A percentile compares a stretch with the other conserved stretches of the same genome.
Evolutionary conservation across 1,140 invertebrate species (phyloP).

Genomic region (Drosophila nigrodunni): DNA sequence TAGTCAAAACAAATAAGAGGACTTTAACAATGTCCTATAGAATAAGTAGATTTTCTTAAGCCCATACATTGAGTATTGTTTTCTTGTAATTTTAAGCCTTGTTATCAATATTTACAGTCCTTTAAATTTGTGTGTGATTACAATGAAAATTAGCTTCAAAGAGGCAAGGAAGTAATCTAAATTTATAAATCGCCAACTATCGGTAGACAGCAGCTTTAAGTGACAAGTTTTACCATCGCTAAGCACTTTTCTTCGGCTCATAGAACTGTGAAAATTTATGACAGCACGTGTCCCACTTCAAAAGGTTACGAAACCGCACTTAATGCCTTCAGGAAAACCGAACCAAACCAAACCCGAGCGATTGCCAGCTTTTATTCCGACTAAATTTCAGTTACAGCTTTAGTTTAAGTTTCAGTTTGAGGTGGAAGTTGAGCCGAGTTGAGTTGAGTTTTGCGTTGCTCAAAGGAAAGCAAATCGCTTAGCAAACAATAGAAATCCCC

Average conservation of each 20-base stretch:
- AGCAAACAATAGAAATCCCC: slow-evolving; percentile 68
- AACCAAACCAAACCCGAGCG: slow-evolving; percentile 26
- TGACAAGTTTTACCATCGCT: slow-evolving; percentile 22
- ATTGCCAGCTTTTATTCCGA: neutral
- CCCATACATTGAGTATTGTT: neutral
- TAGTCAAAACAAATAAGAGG: neutral
- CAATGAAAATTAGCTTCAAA: too few species aligned
- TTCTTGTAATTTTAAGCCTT: neutral
- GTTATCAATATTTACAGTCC: neutral
- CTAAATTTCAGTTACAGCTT: neutral
- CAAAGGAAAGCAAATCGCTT: slow-evolving; percentile 63
- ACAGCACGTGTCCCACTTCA: slow-evolving; percentile 63
- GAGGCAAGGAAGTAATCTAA: too few species aligned
- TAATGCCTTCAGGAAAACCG: slow-evolving; percentile 36
- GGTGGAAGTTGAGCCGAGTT: neutral
- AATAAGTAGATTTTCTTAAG: neutral
- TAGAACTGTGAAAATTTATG: slow-evolving; percentile 58
- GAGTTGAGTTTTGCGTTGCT: slow-evolving; percentile 14
- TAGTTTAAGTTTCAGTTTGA: neutral
- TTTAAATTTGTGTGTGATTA: neutral
- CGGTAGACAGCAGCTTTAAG: neutral
- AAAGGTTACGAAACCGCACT: slow-evolving; percentile 63
- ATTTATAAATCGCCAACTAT: slow-evolving; percentile 5
- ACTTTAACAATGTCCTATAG: neutral
- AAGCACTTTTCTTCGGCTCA: slow-evolving; percentile 14